Conservation (phyloP, 2,888 invertebrate genomes). For the Ypsolopha scabrella region DNA sequence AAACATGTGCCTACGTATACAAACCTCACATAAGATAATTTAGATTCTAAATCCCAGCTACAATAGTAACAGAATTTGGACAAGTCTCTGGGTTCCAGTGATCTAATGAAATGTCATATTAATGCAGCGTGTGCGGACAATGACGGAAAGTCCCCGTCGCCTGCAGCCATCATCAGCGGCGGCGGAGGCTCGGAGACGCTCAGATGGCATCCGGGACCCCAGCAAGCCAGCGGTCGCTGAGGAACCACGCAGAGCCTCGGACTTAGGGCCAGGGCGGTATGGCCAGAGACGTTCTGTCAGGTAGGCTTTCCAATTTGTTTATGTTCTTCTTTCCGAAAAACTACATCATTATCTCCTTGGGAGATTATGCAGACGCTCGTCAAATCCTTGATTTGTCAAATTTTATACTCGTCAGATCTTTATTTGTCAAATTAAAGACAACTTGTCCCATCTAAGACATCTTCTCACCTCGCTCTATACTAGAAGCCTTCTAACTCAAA, state of each 20-base stretch:
- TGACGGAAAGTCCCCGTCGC: constrained; percentile 54
- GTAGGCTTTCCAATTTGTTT: constrained; percentile 15
- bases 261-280: constrained; percentile 31
- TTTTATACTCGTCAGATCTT: too few relatives aligned
- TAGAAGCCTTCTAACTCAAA: too few relatives aligned
- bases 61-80: too few relatives aligned
- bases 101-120: background rate
- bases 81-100: too few relatives aligned
- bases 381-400: too few relatives aligned
- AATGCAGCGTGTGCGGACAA: constrained; percentile 43
- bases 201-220: constrained; percentile 40
- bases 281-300: constrained; percentile 48
- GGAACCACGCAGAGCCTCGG: constrained; percentile 47
- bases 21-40: background rate
- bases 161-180: constrained; percentile 32
- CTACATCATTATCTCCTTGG: background rate
- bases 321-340: background rate
- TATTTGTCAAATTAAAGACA: too few relatives aligned
- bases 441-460: too few relatives aligned
- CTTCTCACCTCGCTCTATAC: too few relatives aligned
- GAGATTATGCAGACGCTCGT: too few relatives aligned
- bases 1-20: background rate
- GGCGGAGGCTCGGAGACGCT: constrained; percentile 25
- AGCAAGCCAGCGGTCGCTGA: constrained; percentile 14
- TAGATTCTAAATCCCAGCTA: background rate